Conservation (phyloP, 2,888 invertebrate species). For the Ochlodes sylvanus region DNA sequence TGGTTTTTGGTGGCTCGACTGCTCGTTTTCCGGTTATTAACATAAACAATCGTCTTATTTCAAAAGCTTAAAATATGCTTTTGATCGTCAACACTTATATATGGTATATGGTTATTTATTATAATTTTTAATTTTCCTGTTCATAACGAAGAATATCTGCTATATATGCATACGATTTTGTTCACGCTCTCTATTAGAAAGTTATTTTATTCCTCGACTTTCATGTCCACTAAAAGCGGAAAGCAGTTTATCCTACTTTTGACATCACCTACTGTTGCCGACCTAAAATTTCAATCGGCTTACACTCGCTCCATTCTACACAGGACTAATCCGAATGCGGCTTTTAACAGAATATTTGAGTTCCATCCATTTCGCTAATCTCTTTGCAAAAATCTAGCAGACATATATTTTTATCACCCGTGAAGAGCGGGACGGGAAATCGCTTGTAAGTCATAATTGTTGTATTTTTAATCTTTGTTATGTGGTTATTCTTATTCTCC, state of each 20-base stretch:
- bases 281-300: slow-evolving; percentile 26
- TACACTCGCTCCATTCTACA: slow-evolving; percentile 27
- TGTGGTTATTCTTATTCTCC: no score
- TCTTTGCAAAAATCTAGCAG: slow-evolving; percentile 10
- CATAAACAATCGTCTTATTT: no score
- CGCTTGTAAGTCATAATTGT: not conserved
- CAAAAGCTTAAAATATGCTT: no score
- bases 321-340: slow-evolving; percentile 27
- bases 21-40: no score
- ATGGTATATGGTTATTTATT: no score
- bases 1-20: no score
- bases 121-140: no score
- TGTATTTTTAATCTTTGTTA: no score
- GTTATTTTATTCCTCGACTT: not conserved
- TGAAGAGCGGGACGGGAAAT: not conserved
- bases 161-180: no score
- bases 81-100: no score
- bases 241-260: slow-evolving; percentile 17
- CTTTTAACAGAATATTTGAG: slow-evolving; percentile 35
- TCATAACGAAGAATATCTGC: no score
- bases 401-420: not conserved
- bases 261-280: slow-evolving; percentile 6
- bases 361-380: slow-evolving; percentile 29
- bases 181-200: no score
- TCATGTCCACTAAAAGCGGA: not conserved